Evolutionary conservation across 2,797 vertebrate species (phyloP).

Genomic region (Chaetophractus vellerosus): DNA sequence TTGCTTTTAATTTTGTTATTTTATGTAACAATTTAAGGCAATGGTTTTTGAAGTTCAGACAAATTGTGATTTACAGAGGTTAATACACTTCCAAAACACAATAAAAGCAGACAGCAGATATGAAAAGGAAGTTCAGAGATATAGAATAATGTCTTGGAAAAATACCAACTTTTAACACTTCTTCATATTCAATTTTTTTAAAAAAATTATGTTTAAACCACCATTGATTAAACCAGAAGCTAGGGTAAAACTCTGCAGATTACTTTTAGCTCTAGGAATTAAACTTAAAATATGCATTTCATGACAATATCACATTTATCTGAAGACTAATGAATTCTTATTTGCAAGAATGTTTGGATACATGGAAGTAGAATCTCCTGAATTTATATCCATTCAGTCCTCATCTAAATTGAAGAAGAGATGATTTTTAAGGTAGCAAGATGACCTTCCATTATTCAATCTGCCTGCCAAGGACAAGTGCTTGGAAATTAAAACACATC

Average conservation of each 20-base stretch:
- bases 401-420: slow-evolving; percentile 25
- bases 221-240: slow-evolving; percentile 36
- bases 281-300: slow-evolving; percentile 54
- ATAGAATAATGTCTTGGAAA: background rate
- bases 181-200: slow-evolving; percentile 7
- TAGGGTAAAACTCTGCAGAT: slow-evolving; percentile 21
- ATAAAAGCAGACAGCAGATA: slow-evolving; percentile 29
- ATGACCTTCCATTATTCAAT: slow-evolving; percentile 32
- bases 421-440: slow-evolving; percentile 16
- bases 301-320: slow-evolving; percentile 49
- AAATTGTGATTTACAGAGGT: slow-evolving; percentile 70
- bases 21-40: slow-evolving; percentile 63
- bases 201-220: slow-evolving; percentile 27
- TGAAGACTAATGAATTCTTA: slow-evolving; percentile 62
- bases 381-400: slow-evolving; percentile 45
- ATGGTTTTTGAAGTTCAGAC: slow-evolving; percentile 58
- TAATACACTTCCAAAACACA: slow-evolving; percentile 62
- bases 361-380: slow-evolving; percentile 47
- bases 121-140: slow-evolving; percentile 40
- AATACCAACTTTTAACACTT: slow-evolving; percentile 26
- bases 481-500: background rate
- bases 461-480: background rate
- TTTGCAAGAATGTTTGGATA: slow-evolving; percentile 21
- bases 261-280: slow-evolving; percentile 65
- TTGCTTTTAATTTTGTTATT: slow-evolving; percentile 78